Evolutionary conservation across 2,797 vertebrate species (phyloP), one percentile per base, ranked within the genome.

Genomic region (Sebastes nivosus): DNA sequence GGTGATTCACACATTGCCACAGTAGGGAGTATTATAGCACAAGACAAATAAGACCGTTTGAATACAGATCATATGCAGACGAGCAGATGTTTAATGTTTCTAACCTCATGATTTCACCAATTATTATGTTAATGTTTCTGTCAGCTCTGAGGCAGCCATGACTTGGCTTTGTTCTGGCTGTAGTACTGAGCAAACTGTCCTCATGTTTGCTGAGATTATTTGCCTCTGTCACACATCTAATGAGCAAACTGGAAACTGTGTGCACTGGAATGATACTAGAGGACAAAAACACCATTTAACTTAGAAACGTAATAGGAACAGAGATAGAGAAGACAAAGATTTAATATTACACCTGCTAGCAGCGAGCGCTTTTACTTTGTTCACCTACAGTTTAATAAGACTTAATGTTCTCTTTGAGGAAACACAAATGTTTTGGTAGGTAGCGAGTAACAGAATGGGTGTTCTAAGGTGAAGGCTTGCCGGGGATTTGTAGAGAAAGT

Each of bases 191-290:
- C 36, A 69, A 65, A 72, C 57, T 20, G 22, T 36, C n/a, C 16
- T 27, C 22, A 55, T 77, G 63, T 73, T 59, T 73, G 68, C 68
- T 25, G 29, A 50, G n/a, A 72, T 77, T 32, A 36, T 67, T 13
- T 71, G 55, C 7, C 5, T 69, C 25, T 18, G 16, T 20, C 24
- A 8, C 25, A 50, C 50, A n/a, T 54, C 6, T 68, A 32, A 78
- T 83, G 66, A 74, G 66, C 66, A 70, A 55, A 76, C 29, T 58
- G 20, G n/a, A 63, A 65, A 77, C 63, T 59, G 30, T 58, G 22
- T 25, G 55, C 16, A 24, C 25, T 75, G 70, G 36, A 36, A 60
- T 30, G 2, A 65, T 50, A 14, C 60, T 34, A 34, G 54, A 69
- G 67, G 38, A 64, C 34, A 72, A 38, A 73, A 58, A 50, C 8